A percentile compares a stretch with the other conserved stretches of the same genome.
phyloP scores from a whole-genome alignment of 2,113 vertebrate genomes.

The Peromyscus polionotus region DNA sequence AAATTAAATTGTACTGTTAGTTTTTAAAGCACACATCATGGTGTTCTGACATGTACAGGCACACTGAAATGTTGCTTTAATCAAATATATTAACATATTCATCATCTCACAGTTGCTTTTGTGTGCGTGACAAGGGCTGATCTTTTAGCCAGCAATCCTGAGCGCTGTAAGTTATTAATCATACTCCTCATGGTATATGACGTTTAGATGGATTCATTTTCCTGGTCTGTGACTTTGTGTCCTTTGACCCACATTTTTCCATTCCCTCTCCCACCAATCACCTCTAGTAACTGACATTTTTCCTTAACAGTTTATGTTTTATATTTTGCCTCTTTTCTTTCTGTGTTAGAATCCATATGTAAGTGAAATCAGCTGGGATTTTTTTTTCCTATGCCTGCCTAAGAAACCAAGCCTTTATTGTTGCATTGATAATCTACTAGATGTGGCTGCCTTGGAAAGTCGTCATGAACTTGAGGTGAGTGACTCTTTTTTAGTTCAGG shows the following conservation, averaged over 20 bases:
- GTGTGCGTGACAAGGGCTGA: background rate
- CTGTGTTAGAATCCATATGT: background rate
- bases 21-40: background rate
- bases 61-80: too few species aligned
- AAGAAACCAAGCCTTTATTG: background rate
- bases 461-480: background rate
- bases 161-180: background rate
- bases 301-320: background rate
- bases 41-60: background rate
- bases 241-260: background rate
- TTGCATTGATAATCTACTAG: background rate
- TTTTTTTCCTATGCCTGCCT: background rate
- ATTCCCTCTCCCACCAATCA: background rate
- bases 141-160: background rate
- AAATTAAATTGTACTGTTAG: background rate
- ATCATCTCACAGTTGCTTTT: background rate
- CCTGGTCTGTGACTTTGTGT: background rate
- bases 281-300: background rate
- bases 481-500: background rate
- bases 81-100: background rate
- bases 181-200: background rate
- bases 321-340: background rate
- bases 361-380: background rate
- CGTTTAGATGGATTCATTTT: background rate
- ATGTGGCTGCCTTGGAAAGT: too few species aligned